phyloP scores from a whole-genome alignment of 2,888 invertebrate species.

The Endotricha flammealis region DNA sequence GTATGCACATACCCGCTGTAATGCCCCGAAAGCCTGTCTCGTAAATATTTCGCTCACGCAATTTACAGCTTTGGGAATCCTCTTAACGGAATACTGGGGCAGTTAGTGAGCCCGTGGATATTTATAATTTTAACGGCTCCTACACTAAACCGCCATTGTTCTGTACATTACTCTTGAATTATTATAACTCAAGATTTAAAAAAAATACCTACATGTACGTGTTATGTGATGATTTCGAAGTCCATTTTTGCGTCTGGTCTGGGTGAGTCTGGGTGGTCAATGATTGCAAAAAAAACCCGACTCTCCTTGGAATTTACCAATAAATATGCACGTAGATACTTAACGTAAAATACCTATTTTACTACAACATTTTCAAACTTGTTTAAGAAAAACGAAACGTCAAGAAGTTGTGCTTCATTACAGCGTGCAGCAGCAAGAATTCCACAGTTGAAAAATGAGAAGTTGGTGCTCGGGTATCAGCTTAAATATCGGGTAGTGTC shows the following conservation, averaged over 20 bases:
- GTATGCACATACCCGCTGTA: constrained; percentile 64
- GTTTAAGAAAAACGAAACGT: background rate
- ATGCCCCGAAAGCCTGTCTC: constrained; percentile 70
- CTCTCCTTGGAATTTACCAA: too few species aligned
- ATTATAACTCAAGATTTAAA: constrained; percentile 13
- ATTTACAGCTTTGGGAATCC: constrained; percentile 74
- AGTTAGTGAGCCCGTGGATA: constrained; percentile 64
- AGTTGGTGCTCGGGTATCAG: constrained; percentile 23
- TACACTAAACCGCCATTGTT: constrained; percentile 47
- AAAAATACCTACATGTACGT: too few species aligned
- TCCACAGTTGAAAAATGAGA: constrained; percentile 7
- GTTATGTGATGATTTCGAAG: too few species aligned
- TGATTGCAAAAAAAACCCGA: too few species aligned
- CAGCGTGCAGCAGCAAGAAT: background rate
- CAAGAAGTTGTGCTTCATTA: background rate
- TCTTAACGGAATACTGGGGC: constrained; percentile 72
- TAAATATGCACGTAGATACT: too few species aligned
- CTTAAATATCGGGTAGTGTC: constrained; percentile 51
- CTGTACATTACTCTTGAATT: constrained; percentile 36
- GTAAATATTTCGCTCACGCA: constrained; percentile 73
- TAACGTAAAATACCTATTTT: too few species aligned
- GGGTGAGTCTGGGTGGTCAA: too few species aligned
- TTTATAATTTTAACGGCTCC: constrained; percentile 60
- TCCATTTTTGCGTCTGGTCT: too few species aligned
- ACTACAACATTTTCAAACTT: too few species aligned